Evolutionary conservation across 2,888 invertebrate species (phyloP).

Genomic region (Linnaemya tessellans): DNA sequence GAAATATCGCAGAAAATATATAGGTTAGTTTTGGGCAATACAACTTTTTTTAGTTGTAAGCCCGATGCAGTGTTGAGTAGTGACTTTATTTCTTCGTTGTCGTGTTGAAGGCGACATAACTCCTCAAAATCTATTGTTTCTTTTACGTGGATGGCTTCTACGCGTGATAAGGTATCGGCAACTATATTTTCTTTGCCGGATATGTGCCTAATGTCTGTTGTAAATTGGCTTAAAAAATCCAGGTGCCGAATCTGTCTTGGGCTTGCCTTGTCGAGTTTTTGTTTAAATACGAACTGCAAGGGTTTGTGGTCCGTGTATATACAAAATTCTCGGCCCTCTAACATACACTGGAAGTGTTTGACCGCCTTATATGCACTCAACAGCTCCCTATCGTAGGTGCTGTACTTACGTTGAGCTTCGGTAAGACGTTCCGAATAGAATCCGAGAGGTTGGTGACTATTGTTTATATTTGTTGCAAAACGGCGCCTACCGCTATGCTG

Average conservation of each 20-base stretch:
- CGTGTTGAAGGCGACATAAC: neutral
- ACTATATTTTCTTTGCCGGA: constrained; percentile 30
- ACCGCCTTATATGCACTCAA: constrained; percentile 58
- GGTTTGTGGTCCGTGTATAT: constrained; percentile 59
- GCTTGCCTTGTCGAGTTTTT: constrained; percentile 62
- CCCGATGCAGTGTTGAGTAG: constrained; percentile 1
- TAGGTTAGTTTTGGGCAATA: neutral
- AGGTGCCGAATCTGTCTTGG: constrained; percentile 51
- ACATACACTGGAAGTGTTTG: constrained; percentile 59
- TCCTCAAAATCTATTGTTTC: constrained; percentile 4
- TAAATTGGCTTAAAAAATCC: constrained; percentile 54
- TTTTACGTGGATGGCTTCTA: too few species aligned
- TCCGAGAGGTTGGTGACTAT: constrained; percentile 51
- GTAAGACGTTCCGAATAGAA: constrained; percentile 59
- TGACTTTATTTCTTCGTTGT: constrained; percentile 5
- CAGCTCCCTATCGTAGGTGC: constrained; percentile 64
- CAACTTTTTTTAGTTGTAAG: constrained; percentile 6
- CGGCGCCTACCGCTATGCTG: constrained; percentile 50
- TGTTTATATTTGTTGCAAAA: constrained; percentile 37
- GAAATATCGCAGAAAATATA: constrained; percentile 1
- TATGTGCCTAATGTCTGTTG: constrained; percentile 39
- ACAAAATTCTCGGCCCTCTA: constrained; percentile 49
- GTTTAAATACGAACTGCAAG: constrained; percentile 48
- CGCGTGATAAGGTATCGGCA: constrained; percentile 45
- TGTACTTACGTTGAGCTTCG: constrained; percentile 52